These are phyloP conservation scores for Chrysolina oricalcia DNA, from an alignment of 2,888 invertebrate genomes.

Conservation along the genomic window DNA sequence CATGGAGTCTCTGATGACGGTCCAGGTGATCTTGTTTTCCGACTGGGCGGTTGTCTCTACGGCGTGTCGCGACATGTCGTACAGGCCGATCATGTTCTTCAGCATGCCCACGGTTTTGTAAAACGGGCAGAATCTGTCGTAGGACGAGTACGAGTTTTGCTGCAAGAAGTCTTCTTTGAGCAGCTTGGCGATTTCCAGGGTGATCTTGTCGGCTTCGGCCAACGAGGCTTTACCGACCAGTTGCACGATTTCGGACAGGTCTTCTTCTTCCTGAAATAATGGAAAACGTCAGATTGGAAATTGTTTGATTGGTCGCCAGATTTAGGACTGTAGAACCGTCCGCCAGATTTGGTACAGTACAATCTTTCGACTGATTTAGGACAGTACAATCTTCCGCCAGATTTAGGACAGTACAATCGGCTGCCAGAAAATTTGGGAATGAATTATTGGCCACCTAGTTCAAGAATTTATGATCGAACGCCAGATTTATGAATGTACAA, in stretches of 20 bases:
- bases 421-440: no score
- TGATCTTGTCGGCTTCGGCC: slow-evolving; percentile 99
- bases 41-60: slow-evolving; percentile 99
- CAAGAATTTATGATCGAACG: no score
- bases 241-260: slow-evolving; percentile 99
- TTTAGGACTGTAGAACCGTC: no score
- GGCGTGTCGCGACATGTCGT: slow-evolving; percentile 98
- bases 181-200: slow-evolving; percentile 97
- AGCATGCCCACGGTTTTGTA: slow-evolving; percentile 99
- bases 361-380: no score
- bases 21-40: slow-evolving; percentile 99
- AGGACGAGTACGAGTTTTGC: slow-evolving; percentile 97
- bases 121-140: slow-evolving; percentile 99
- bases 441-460: no score
- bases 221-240: slow-evolving; percentile 99
- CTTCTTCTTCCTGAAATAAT: slow-evolving; percentile 89
- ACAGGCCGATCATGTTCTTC: slow-evolving; percentile 97
- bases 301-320: no score
- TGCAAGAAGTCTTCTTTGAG: slow-evolving; percentile 99
- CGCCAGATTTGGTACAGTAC: no score
- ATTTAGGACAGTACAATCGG: no score
- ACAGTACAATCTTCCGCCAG: no score
- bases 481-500: no score
- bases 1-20: slow-evolving; percentile 97
- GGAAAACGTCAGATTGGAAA: no score